Conservation (phyloP, 2,888 invertebrate species). For the Noctua comes region DNA sequence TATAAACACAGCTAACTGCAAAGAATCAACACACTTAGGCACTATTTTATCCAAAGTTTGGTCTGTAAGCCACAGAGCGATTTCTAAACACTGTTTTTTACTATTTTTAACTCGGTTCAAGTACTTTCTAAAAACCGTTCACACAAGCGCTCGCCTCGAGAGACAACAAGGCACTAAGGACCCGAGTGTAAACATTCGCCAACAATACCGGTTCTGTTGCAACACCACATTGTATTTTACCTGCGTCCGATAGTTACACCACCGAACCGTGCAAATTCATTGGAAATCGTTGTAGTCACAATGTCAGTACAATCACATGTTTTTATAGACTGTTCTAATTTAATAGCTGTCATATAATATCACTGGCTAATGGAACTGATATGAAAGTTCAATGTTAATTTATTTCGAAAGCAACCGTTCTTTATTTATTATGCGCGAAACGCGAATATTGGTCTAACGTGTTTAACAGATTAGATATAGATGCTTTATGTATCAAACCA, state of each 20-base stretch:
- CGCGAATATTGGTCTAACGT: background rate
- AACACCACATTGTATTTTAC: slow-evolving; percentile 40
- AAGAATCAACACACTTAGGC: slow-evolving; percentile 21
- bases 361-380: slow-evolving; percentile 12
- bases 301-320: slow-evolving; percentile 35
- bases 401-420: slow-evolving; percentile 16
- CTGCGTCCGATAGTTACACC: slow-evolving; percentile 44
- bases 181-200: slow-evolving; percentile 58
- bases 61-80: slow-evolving; percentile 9
- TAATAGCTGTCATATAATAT: slow-evolving; percentile 10
- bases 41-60: slow-evolving; percentile 1
- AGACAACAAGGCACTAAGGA: slow-evolving; percentile 56
- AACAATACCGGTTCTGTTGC: slow-evolving; percentile 53
- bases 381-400: slow-evolving; percentile 40
- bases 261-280: slow-evolving; percentile 35
- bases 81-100: slow-evolving; percentile 31
- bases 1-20: slow-evolving; percentile 21
- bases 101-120: slow-evolving; percentile 6
- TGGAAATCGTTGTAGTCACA: slow-evolving; percentile 42
- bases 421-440: slow-evolving; percentile 16
- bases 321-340: slow-evolving; percentile 28
- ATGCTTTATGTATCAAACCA: slow-evolving; percentile 27
- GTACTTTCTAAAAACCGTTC: slow-evolving; percentile 14
- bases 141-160: slow-evolving; percentile 34
- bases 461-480: slow-evolving; percentile 29